Evolutionary conservation across 2,888 invertebrate species (phyloP).

Genomic region (Drosophila pseudotalamancana): DNA sequence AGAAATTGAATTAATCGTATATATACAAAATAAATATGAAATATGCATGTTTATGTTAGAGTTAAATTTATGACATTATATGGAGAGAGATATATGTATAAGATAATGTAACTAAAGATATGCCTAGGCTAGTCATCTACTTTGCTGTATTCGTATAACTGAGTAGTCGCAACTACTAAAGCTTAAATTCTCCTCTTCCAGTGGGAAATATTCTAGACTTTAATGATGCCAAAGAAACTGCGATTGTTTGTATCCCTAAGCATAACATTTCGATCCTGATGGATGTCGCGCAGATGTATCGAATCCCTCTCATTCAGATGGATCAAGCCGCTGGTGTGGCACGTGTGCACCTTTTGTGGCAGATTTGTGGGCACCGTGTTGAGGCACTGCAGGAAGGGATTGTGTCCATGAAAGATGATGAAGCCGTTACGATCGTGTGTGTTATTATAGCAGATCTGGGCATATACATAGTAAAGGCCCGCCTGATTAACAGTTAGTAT

Average conservation of each 20-base stretch:
- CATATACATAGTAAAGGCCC: conserved; percentile 91
- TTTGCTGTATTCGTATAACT: conserved; percentile 49
- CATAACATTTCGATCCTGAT: conserved; percentile 77
- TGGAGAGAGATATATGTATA: conserved; percentile 2
- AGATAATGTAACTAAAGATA: conserved; percentile 28
- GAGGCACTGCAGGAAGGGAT: conserved; percentile 90
- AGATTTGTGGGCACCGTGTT: conserved; percentile 87
- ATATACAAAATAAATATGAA: conserved; percentile 58
- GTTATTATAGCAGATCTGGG: conserved; percentile 92
- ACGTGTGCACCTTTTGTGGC: conserved; percentile 89
- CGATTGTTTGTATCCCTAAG: conserved; percentile 89
- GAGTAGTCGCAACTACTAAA: conserved; percentile 45
- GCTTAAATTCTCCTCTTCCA: conserved; percentile 21
- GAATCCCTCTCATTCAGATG: conserved; percentile 88
- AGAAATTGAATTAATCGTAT: conserved; percentile 29
- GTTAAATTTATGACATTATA: conserved; percentile 7
- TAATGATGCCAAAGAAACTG: conserved; percentile 93
- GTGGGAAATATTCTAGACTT: conserved; percentile 79
- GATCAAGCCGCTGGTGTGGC: conserved; percentile 89
- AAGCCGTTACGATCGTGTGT: conserved; percentile 91
- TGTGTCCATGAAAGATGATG: conserved; percentile 88
- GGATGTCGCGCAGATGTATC: conserved; percentile 89
- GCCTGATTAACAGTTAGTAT: conserved; percentile 88
- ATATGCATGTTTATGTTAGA: conserved; percentile 16
- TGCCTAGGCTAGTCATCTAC: conserved; percentile 49